These are phyloP conservation scores for Drosophila anomelani DNA, from an alignment of 2,888 invertebrate species.

Conservation along the genomic window DNA sequence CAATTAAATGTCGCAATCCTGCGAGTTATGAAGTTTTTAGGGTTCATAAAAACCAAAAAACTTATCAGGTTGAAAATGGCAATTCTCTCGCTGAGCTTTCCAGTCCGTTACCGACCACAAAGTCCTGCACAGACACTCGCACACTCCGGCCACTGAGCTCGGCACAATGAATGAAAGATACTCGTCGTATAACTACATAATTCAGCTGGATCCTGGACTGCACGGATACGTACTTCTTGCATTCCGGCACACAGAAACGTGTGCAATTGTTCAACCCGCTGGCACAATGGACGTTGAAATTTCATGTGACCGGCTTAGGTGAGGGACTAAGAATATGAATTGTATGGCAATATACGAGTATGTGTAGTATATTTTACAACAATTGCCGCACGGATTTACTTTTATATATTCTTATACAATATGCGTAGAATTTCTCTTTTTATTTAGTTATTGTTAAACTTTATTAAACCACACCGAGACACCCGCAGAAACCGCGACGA, in stretches of 20 bases:
- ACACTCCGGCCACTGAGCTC: not conserved
- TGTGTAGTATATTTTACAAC: conserved; percentile 38
- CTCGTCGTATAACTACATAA: conserved; percentile 49
- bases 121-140: not conserved
- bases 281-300: conserved; percentile 68
- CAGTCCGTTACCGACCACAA: conserved; percentile 14
- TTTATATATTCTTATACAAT: conserved; percentile 4
- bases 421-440: not conserved
- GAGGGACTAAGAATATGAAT: conserved; percentile 41
- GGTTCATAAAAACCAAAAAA: conserved; percentile 7
- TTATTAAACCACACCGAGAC: conserved; percentile 16
- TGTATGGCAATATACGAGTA: conserved; percentile 3
- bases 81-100: conserved; percentile 1
- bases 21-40: conserved; percentile 3
- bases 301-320: conserved; percentile 68
- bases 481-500: conserved; percentile 16
- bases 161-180: conserved; percentile 26
- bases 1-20: not conserved
- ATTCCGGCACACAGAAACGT: conserved; percentile 69
- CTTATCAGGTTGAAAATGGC: conserved; percentile 8
- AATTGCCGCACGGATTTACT: conserved; percentile 41
- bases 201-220: conserved; percentile 62
- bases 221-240: conserved; percentile 63
- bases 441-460: conserved; percentile 3
- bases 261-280: conserved; percentile 71